These are phyloP conservation scores for Eurytemora carolleeae DNA, from an alignment of 1,140 invertebrate species.

Conservation along the genomic window DNA sequence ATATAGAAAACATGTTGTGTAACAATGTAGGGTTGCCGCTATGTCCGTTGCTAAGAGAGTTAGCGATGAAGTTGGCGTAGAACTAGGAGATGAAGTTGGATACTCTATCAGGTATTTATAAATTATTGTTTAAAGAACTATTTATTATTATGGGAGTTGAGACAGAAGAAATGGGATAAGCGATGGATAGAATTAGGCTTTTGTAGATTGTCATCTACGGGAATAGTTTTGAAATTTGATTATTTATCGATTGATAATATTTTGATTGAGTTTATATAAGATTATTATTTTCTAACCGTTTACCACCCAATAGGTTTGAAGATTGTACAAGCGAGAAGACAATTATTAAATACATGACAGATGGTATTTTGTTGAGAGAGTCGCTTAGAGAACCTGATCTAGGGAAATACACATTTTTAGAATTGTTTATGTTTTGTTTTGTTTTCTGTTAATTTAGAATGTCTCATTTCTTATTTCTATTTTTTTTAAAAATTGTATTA, in stretches of 20 bases:
- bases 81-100: conserved; percentile 75
- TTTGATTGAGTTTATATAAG: no score
- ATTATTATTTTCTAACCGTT: no score
- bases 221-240: no score
- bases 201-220: no score
- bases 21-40: conserved; percentile 86
- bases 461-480: no score
- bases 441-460: not conserved
- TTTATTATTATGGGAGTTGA: no score
- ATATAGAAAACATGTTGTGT: no score
- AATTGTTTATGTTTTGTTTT: conserved; percentile 4
- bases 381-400: conserved; percentile 82
- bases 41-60: conserved; percentile 99
- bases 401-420: conserved; percentile 42
- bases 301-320: conserved; percentile 89
- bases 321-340: conserved; percentile 92
- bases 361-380: conserved; percentile 88
- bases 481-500: no score
- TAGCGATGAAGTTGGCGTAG: conserved; percentile 85
- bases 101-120: conserved; percentile 76
- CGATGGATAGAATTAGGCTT: no score
- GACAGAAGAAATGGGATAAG: no score
- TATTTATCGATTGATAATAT: no score
- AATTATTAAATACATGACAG: conserved; percentile 97
- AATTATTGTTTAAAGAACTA: no score